phyloP scores from a whole-genome alignment of 2,888 invertebrate species.

The Rhamphomyia laevipes region DNA sequence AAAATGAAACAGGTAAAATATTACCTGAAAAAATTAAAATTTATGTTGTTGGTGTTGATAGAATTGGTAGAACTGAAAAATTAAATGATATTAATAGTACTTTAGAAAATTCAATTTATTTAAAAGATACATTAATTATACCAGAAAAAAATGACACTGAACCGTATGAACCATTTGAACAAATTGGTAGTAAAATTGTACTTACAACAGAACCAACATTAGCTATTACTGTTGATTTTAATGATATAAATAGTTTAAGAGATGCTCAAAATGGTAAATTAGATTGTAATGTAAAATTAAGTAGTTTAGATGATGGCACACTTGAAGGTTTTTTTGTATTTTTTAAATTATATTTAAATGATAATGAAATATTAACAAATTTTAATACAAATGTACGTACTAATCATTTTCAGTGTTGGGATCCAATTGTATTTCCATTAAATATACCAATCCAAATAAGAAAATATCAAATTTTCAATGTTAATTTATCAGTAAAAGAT shows the following conservation, averaged over 20 bases:
- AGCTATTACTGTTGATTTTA: constrained; percentile 12
- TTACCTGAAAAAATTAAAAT: constrained; percentile 51
- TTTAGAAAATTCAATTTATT: constrained; percentile 26
- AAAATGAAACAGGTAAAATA: constrained; percentile 38
- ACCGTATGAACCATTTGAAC: constrained; percentile 12
- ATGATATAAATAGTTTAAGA: constrained; percentile 10
- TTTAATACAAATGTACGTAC: background rate
- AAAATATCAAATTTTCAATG: constrained; percentile 11
- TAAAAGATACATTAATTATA: constrained; percentile 21
- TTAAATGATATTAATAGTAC: constrained; percentile 6
- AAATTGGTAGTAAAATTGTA: constrained; percentile 2
- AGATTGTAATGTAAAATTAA: constrained; percentile 6
- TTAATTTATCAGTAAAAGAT: constrained; percentile 8
- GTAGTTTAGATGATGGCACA: constrained; percentile 3
- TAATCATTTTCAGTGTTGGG: constrained; percentile 10
- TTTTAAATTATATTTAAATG: constrained; percentile 10
- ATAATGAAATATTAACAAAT: constrained; percentile 8
- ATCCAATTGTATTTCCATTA: constrained; percentile 12
- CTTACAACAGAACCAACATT: constrained; percentile 6
- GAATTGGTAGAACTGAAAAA: constrained; percentile 8
- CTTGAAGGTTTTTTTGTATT: constrained; percentile 13
- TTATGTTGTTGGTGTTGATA: constrained; percentile 24
- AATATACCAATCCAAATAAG: constrained; percentile 4
- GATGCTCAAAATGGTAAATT: constrained; percentile 8
- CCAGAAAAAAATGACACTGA: constrained; percentile 2